phyloP scores from a whole-genome alignment of 2,888 invertebrate genomes.

The Agriopis marginaria region DNA sequence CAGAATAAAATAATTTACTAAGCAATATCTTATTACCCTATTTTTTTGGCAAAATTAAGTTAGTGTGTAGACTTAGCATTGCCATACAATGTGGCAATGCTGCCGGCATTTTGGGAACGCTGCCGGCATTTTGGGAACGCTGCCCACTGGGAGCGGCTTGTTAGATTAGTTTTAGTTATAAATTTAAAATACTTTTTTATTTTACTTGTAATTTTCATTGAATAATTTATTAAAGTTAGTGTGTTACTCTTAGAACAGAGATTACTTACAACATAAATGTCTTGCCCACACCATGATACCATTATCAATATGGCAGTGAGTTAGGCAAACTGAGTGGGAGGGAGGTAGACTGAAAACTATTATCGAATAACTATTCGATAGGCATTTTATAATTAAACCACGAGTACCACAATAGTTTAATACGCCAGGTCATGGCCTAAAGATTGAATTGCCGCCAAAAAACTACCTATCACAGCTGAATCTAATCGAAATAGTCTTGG shows the following conservation, averaged over 20 bases:
- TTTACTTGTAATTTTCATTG: too few relatives aligned
- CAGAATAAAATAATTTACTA: too few relatives aligned
- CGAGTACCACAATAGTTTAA: conserved; percentile 35
- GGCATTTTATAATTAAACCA: conserved; percentile 23
- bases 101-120: too few relatives aligned
- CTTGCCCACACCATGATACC: conserved; percentile 12
- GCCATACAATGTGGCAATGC: too few relatives aligned
- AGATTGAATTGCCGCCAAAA: conserved; percentile 79
- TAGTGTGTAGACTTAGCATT: too few relatives aligned
- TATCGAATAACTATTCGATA: too few relatives aligned
- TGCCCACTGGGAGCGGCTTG: too few relatives aligned
- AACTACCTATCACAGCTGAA: conserved; percentile 52
- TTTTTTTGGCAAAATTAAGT: too few relatives aligned
- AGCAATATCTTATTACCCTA: not conserved
- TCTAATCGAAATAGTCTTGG: conserved; percentile 78
- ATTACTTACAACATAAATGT: conserved; percentile 20
- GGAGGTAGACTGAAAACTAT: conserved; percentile 29
- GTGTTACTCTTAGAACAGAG: not conserved
- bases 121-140: too few relatives aligned
- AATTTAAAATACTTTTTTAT: too few relatives aligned
- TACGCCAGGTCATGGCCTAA: conserved; percentile 65
- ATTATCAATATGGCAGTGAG: conserved; percentile 21
- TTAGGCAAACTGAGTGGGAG: conserved; percentile 9
- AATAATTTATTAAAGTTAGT: too few relatives aligned
- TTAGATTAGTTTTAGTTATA: too few relatives aligned